These are phyloP conservation scores for Styela plicata DNA, from an alignment of 23 tunicate genomes.

Conservation along the genomic window DNA sequence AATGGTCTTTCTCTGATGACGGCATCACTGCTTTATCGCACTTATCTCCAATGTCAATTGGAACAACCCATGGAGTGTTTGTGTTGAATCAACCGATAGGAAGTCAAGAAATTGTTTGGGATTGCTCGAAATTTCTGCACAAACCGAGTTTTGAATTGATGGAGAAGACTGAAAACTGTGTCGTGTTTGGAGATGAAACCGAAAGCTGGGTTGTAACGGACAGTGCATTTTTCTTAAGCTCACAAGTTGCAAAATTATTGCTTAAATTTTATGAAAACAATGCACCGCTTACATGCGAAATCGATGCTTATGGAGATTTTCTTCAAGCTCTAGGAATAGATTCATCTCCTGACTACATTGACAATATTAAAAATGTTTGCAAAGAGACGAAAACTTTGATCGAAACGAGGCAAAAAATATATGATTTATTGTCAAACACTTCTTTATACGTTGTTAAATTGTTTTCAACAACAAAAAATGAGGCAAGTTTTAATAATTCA, in stretches of 20 bases:
- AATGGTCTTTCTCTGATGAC: slow-evolving; percentile 42
- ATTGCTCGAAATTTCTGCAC: slow-evolving; percentile 69
- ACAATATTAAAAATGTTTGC: slow-evolving; percentile 68
- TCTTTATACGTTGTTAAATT: slow-evolving; percentile 41
- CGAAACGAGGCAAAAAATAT: slow-evolving; percentile 39
- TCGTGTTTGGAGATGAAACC: slow-evolving; percentile 24
- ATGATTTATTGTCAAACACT: slow-evolving; percentile 34
- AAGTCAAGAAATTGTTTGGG: neutral
- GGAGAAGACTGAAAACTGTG: slow-evolving; percentile 41
- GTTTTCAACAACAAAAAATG: neutral
- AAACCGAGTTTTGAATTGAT: slow-evolving; percentile 66
- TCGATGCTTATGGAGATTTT: slow-evolving; percentile 95
- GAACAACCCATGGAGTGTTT: slow-evolving; percentile 83
- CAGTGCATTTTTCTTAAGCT: slow-evolving; percentile 71
- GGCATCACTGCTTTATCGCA: slow-evolving; percentile 80
- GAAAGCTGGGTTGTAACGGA: slow-evolving; percentile 47
- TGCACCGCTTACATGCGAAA: slow-evolving; percentile 73
- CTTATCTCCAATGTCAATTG: slow-evolving; percentile 54
- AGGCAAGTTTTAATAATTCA: slow-evolving; percentile 3
- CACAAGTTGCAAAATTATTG: slow-evolving; percentile 39
- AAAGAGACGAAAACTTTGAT: slow-evolving; percentile 35
- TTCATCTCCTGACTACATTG: slow-evolving; percentile 39
- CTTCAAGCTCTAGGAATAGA: slow-evolving; percentile 70
- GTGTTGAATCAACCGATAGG: slow-evolving; percentile 33
- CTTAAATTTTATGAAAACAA: slow-evolving; percentile 38